Conservation (phyloP, 2,888 invertebrate genomes). For the Villa cingulata region DNA sequence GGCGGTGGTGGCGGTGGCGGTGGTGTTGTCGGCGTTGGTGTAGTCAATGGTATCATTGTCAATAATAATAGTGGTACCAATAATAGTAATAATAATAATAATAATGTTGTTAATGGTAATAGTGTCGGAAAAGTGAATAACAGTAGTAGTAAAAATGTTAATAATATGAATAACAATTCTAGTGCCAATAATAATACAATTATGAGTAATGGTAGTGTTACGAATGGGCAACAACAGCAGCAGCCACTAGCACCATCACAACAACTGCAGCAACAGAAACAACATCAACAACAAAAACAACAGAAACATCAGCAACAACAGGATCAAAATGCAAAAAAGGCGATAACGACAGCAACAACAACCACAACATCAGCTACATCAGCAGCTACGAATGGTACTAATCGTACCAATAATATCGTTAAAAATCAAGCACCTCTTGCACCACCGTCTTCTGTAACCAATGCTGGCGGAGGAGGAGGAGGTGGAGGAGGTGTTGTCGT, state of each 20-base stretch:
- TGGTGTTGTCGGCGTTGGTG: too few relatives aligned
- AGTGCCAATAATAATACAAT: conserved; percentile 3
- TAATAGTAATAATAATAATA: neutral
- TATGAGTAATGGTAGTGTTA: neutral
- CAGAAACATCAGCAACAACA: conserved; percentile 5
- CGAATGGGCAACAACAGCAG: conserved; percentile 8
- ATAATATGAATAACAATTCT: conserved; percentile 1
- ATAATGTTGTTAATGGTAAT: neutral
- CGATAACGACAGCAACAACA: conserved; percentile 9
- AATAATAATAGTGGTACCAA: neutral
- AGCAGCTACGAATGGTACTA: conserved; percentile 1
- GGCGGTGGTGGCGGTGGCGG: neutral
- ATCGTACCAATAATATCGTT: conserved; percentile 14
- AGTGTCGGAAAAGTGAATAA: neutral
- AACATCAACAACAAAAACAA: neutral
- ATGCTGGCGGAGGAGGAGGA: conserved; percentile 13
- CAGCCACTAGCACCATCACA: neutral
- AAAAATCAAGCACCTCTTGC: conserved; percentile 20
- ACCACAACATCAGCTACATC: conserved; percentile 12
- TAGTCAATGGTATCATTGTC: neutral
- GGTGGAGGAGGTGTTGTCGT: conserved; percentile 7
- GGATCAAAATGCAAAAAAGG: too few relatives aligned
- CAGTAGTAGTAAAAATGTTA: neutral
- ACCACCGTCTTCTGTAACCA: conserved; percentile 15
- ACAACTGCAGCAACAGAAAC: too few relatives aligned